Evolutionary conservation across 2,888 invertebrate genomes (phyloP).

Genomic region (Drosophila stalkeri): DNA sequence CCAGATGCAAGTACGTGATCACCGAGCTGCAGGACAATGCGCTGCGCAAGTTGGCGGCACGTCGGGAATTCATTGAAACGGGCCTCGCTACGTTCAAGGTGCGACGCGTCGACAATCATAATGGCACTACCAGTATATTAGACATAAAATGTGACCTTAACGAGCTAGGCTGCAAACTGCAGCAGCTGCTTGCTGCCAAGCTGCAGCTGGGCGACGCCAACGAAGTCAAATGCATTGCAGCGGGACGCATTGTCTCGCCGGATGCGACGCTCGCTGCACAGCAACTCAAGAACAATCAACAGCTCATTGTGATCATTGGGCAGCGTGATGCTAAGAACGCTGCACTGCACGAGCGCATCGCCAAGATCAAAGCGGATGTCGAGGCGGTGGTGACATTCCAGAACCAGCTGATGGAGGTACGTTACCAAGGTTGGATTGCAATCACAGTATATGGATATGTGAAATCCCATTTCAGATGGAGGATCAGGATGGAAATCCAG

Average conservation of each 20-base stretch:
- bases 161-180: conserved; percentile 87
- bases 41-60: conserved; percentile 89
- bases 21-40: conserved; percentile 85
- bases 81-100: conserved; percentile 90
- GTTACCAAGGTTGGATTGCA: neutral
- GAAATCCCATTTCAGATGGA: conserved; percentile 86
- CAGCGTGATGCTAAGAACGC: conserved; percentile 85
- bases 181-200: conserved; percentile 86
- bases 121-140: conserved; percentile 86
- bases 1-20: conserved; percentile 58
- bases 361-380: conserved; percentile 87
- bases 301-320: conserved; percentile 88
- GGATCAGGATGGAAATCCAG: conserved; percentile 91
- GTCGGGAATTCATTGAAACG: conserved; percentile 89
- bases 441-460: neutral
- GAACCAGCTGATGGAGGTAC: conserved; percentile 78
- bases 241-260: conserved; percentile 88
- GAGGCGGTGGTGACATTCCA: conserved; percentile 86
- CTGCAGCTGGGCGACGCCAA: conserved; percentile 81
- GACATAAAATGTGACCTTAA: conserved; percentile 87
- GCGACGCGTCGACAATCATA: conserved; percentile 87
- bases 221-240: conserved; percentile 89
- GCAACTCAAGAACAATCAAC: conserved; percentile 89
- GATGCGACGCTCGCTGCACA: conserved; percentile 86
- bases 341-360: conserved; percentile 87